Base-by-base conservation (phyloP, 35 echinoderm and acorn worm genomes). In the Heliocidaris erythrogramma region DNA sequence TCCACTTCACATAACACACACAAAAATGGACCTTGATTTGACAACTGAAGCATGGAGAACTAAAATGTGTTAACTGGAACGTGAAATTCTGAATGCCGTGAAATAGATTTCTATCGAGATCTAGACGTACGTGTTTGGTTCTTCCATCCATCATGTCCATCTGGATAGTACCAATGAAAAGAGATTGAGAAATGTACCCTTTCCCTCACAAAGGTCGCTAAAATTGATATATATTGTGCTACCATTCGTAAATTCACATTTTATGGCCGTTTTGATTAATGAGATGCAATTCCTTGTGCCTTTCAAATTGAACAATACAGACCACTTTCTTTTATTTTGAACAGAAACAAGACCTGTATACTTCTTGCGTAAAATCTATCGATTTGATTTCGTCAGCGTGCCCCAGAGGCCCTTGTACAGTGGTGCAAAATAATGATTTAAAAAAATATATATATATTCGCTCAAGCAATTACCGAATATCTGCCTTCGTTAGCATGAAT, bases 51-150 rank as follows among this genome's bases (percentile, higher is more conserved):
- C 65, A n/a, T 78, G 65, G 65, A 78, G 27, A 78, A 21, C 9
- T 78, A 78, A 78, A 78, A 78, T 21, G 65, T 78, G 65, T 78
- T 78, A 78, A 78, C 65, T 78, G 65, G 65, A 78, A 78, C 65
- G 65, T 78, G 65, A 78, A 78, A 78, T 78, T 78, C 65, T 78
- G 65, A 78, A 78, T 21, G n/a, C n/a, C 27, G 65, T 78, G 65
- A 78, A 78, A 78, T 78, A 78, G 65, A 78, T 78, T 78, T 14
- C 8, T 56, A 56, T 56, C 52, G 52, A 21, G 18, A 78, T n/a
- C 65, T n/a, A n/a, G 65, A 78, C 65, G 65, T 56, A 56, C 52
- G 52, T 11, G 52, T 7, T 78, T 27, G 21, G 18, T 78, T 27
- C 7, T 78, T n/a, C 3, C 5, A 78, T n/a, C 65, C 21, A 27